Evolutionary conservation across 1,140 invertebrate species (phyloP), one percentile per base, ranked within the genome.

Genomic region (Lasaia peninsularis): DNA sequence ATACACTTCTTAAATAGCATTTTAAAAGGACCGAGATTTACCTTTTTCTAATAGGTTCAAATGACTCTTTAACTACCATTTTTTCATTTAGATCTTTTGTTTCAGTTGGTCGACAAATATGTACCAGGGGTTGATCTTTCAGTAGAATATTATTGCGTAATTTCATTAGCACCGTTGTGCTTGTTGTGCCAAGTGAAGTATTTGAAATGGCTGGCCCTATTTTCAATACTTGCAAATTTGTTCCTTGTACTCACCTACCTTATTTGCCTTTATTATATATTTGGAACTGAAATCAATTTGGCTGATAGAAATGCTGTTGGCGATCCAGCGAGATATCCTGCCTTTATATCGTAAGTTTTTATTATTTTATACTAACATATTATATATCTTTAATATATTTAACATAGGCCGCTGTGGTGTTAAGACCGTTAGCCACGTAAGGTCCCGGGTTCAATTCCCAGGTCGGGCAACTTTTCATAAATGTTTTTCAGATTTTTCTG

Each of bases 221-320:
- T 96, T 71, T 96, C 95, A 0, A 80, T 92, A 5, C 60, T 94
- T 10, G 94, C 94, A 2, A 95, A 95, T 52, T 60, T 92, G 10
- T 92, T 93, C 52, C 92, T 96, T 60, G 82, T 95, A 4, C 75
- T 91, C 2, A 93, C 93, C 1, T 93, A 96, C 54, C 77, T 73
- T 0, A 92, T 95, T 37, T 94, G 93, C 0, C 78, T 95, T 7
- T 95, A 94, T 69, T 96, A 94, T 73, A 92, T 95, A 62, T 94
- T 95, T 78, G 89, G 75, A 10, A 89, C 87, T 31, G 75, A 37
- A 6, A 67, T 88, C n/a, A 73, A 87, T 0, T 73, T 91, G 16
- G 66, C 78, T 0, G 89, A 92, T 31, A 90, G 91, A 50, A 86
- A 89, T 32, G 64, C 89, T 12, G 62, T 66, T 9, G 82, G 80